Conservation (phyloP, 2,113 vertebrate genomes). For the Gymnogyps californianus region DNA sequence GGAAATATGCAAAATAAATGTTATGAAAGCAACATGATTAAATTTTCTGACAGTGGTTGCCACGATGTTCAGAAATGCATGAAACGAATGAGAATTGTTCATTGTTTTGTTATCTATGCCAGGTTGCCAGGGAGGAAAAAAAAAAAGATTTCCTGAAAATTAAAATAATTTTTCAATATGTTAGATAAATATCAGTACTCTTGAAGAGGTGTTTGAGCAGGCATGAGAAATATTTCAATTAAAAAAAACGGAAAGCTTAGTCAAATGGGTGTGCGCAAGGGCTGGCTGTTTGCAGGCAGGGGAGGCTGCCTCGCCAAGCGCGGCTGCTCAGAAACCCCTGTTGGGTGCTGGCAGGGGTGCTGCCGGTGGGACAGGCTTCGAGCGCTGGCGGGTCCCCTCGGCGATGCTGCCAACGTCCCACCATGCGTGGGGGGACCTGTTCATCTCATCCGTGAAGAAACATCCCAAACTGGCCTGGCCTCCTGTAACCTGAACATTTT, state of each 20-base stretch:
- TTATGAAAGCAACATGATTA: neutral
- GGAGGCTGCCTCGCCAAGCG: neutral
- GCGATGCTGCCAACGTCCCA: neutral
- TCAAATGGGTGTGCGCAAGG: neutral
- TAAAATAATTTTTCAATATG: constrained; percentile 36
- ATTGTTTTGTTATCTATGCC: constrained; percentile 26
- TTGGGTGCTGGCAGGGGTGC: neutral
- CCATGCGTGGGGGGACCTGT: fast-evolving
- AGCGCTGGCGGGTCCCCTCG: fast-evolving
- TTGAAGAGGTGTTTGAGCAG: neutral
- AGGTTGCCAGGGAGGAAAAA: neutral
- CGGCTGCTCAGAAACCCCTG: fast-evolving
- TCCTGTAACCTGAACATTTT: neutral
- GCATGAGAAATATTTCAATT: neutral
- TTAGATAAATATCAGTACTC: constrained; percentile 33
- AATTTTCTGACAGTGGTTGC: constrained; percentile 7
- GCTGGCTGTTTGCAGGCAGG: neutral
- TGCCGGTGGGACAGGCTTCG: neutral
- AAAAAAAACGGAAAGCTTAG: neutral
- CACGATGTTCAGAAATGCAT: constrained; percentile 5
- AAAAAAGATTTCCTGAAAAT: neutral
- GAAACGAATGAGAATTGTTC: constrained; percentile 23
- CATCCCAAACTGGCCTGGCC: no score
- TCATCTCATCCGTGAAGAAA: neutral
- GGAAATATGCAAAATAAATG: neutral